These are phyloP conservation scores for Sprattus sprattus DNA, from an alignment of 2,113 vertebrate species.

Conservation along the genomic window DNA sequence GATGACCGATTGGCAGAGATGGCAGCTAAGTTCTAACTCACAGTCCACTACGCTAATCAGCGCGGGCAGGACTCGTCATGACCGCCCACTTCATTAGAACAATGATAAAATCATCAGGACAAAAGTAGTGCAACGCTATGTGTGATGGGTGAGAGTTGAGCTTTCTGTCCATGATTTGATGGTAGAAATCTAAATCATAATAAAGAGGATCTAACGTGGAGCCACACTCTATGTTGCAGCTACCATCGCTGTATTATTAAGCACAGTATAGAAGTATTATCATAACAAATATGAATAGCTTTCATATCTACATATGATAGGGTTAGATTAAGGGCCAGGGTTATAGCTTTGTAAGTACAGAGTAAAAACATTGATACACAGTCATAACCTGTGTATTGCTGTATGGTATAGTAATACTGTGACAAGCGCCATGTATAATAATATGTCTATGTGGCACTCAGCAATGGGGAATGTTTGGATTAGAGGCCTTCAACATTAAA, in stretches of 20 bases:
- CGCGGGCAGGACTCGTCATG: constrained; percentile 31
- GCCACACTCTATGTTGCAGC: background rate
- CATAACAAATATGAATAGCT: too few relatives aligned
- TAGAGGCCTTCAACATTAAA: background rate
- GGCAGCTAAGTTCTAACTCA: constrained; percentile 32
- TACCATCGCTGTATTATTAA: background rate
- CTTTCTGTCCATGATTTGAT: background rate
- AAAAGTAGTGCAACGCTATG: background rate
- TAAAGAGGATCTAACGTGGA: background rate
- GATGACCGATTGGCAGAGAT: constrained; percentile 51
- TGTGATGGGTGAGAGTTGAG: background rate
- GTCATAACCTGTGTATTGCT: background rate
- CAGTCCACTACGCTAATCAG: constrained; percentile 32
- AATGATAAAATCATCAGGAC: constrained; percentile 32
- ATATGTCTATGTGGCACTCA: too few relatives aligned
- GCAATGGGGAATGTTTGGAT: too few relatives aligned
- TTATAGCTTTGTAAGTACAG: too few relatives aligned
- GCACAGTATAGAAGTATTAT: background rate
- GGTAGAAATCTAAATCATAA: background rate
- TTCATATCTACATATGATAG: background rate
- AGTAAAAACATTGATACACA: background rate
- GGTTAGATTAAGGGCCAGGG: background rate
- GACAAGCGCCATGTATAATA: background rate
- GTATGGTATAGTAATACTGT: background rate
- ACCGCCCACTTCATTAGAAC: constrained; percentile 32